Evolutionary conservation across 2,113 vertebrate genomes (phyloP).

Genomic region (Genyomyrus donnyi): DNA sequence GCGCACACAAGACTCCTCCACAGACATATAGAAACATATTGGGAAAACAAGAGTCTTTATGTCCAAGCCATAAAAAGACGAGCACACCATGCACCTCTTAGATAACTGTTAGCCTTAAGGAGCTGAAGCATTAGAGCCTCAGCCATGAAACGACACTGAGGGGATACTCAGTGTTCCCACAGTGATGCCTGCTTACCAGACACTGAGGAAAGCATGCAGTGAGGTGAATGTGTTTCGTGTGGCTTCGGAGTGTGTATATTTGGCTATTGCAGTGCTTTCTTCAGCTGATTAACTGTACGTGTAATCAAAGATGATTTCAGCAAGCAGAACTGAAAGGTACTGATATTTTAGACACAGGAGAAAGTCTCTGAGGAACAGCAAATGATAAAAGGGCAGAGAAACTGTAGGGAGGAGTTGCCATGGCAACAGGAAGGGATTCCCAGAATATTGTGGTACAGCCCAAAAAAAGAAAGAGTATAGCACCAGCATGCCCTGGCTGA

Average conservation of each 20-base stretch:
- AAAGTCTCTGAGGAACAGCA: not conserved
- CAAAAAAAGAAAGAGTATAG: not conserved
- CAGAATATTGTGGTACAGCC: not conserved
- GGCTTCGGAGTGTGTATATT: not conserved
- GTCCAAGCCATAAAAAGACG: not conserved
- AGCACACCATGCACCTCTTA: not conserved
- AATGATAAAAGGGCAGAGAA: constrained; percentile 1
- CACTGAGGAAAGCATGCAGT: not conserved
- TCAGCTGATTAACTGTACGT: not conserved
- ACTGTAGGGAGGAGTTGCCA: constrained; percentile 5
- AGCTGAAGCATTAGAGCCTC: not conserved
- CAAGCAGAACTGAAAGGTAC: too few species aligned
- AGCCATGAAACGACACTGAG: not conserved
- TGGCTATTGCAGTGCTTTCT: not conserved
- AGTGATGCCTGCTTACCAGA: not conserved
- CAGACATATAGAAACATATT: not conserved
- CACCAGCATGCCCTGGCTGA: not conserved
- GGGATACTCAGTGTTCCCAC: not conserved
- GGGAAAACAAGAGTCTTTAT: not conserved
- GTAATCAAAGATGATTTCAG: not conserved
- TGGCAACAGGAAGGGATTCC: not conserved
- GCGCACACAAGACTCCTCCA: not conserved
- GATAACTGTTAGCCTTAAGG: not conserved
- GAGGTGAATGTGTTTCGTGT: not conserved
- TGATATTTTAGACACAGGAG: not conserved